Evolutionary conservation across 2,113 vertebrate genomes (phyloP).

Genomic region (Typhlomys cinereus): DNA sequence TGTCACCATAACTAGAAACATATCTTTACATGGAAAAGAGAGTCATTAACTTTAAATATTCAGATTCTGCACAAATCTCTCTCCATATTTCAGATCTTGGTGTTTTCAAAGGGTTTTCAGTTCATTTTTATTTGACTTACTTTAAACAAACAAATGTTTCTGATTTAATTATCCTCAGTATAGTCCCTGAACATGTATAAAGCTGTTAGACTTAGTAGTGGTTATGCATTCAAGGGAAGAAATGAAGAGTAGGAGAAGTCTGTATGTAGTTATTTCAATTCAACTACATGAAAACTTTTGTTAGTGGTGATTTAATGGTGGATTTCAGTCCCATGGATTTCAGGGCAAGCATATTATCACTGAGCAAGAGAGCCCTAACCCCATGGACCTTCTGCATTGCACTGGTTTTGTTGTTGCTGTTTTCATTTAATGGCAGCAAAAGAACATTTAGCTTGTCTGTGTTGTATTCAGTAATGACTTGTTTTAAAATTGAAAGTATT

Average conservation of each 20-base stretch:
- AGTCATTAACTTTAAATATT: not conserved
- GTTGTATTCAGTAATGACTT: not conserved
- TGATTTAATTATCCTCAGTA: not conserved
- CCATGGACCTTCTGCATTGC: not conserved
- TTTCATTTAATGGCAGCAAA: not conserved
- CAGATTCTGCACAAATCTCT: not conserved
- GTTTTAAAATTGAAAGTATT: slow-evolving; percentile 18
- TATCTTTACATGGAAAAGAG: not conserved
- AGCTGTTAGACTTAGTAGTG: not conserved
- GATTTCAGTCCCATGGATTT: not conserved
- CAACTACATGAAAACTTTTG: not conserved
- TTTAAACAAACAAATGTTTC: not conserved
- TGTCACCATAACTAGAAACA: not conserved
- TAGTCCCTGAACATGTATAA: not conserved
- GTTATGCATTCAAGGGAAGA: not conserved
- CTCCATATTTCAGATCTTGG: not conserved
- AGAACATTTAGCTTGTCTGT: not conserved
- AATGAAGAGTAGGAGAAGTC: not conserved
- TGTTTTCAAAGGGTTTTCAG: not conserved
- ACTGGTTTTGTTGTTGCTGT: not conserved
- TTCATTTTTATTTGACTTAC: not conserved
- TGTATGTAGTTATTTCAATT: not conserved
- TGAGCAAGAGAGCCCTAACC: not conserved
- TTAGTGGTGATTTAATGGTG: not conserved
- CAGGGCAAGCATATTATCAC: not conserved